Evolutionary conservation across 2,113 vertebrate species (phyloP).

Genomic region (Labeo rohita): DNA sequence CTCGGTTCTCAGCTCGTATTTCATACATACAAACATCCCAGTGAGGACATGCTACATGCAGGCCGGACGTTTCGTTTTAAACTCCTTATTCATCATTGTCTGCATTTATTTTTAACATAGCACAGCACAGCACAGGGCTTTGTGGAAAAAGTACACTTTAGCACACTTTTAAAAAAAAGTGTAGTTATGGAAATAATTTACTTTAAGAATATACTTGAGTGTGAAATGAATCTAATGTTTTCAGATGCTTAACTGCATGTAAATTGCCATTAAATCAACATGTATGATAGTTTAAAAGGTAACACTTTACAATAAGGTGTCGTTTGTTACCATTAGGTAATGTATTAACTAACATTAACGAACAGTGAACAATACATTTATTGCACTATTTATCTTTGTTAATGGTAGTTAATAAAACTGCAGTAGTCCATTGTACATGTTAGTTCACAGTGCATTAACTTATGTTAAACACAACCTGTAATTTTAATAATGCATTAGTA

Average conservation of each 20-base stretch:
- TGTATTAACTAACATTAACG: too few relatives aligned
- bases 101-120: neutral
- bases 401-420: too few relatives aligned
- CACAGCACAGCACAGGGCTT: neutral
- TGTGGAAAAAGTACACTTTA: neutral
- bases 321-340: too few relatives aligned
- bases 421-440: too few relatives aligned
- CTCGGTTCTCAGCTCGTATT: conserved; percentile 65
- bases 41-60: neutral
- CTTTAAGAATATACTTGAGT: neutral
- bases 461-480: too few relatives aligned
- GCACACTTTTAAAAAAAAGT: neutral
- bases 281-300: neutral
- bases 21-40: conserved; percentile 36
- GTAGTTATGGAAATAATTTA: neutral
- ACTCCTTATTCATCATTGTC: neutral
- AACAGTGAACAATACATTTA: too few relatives aligned
- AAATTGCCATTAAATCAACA: neutral
- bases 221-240: neutral
- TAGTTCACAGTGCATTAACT: too few relatives aligned
- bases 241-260: neutral
- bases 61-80: neutral
- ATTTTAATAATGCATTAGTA: too few relatives aligned
- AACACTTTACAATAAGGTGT: too few relatives aligned
- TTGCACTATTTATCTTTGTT: too few relatives aligned